Evolutionary conservation across 2,888 invertebrate genomes (phyloP).

Genomic region (Hanleya hanleyi): DNA sequence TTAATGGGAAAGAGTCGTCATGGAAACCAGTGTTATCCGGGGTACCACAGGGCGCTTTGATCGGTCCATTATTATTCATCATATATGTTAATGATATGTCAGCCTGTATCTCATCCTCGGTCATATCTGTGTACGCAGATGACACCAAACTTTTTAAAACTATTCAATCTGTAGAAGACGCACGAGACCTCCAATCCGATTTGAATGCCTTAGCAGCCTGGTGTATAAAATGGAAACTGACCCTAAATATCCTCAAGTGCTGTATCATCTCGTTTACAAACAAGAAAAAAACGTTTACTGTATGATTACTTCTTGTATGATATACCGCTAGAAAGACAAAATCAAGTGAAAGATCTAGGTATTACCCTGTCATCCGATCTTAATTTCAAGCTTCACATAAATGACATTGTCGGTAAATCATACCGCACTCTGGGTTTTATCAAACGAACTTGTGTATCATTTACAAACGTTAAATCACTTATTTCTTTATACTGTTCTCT

Average conservation of each 20-base stretch:
- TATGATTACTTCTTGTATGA: not conserved
- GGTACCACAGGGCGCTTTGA: not conserved
- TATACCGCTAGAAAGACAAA: not conserved
- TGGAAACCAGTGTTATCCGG: not conserved
- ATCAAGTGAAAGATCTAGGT: not conserved
- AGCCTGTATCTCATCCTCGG: not conserved
- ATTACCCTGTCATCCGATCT: not conserved
- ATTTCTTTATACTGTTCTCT: too few relatives aligned
- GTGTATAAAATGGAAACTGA: not conserved
- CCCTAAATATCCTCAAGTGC: not conserved
- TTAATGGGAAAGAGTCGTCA: not conserved
- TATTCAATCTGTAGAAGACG: not conserved
- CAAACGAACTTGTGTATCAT: too few relatives aligned
- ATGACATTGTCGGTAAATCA: not conserved
- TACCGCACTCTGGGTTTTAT: too few relatives aligned
- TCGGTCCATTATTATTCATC: slow-evolving; percentile 7
- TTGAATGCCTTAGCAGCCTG: not conserved
- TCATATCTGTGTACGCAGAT: not conserved
- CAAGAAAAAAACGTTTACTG: not conserved
- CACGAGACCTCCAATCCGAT: not conserved
- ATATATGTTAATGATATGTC: not conserved
- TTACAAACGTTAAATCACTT: too few relatives aligned
- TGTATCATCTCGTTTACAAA: not conserved
- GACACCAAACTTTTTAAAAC: not conserved
- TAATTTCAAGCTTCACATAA: not conserved